Conservation (phyloP, 2,888 invertebrate genomes). For the Carabus problematicus region DNA sequence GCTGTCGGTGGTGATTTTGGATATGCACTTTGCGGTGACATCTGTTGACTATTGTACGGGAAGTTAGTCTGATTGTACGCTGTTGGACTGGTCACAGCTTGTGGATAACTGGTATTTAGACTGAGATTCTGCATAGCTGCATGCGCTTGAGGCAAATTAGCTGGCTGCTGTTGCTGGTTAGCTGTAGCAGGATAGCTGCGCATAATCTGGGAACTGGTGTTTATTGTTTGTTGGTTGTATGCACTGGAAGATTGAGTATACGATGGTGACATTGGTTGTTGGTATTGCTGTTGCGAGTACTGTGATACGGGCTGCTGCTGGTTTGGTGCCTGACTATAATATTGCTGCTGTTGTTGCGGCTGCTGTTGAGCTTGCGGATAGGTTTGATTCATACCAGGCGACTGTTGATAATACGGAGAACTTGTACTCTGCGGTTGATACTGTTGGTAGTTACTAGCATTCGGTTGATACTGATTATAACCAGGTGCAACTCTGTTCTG, state of each 20-base stretch:
- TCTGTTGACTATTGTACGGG: conserved; percentile 54
- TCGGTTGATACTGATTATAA: conserved; percentile 47
- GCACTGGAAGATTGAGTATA: conserved; percentile 37
- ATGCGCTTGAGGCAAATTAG: conserved; percentile 47
- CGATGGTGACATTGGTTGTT: conserved; percentile 47
- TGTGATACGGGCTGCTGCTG: conserved; percentile 32
- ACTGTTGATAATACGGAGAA: conserved; percentile 55
- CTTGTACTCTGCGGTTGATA: conserved; percentile 47
- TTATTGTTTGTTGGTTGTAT: conserved; percentile 51
- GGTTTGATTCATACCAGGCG: conserved; percentile 51
- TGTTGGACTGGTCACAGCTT: conserved; percentile 30
- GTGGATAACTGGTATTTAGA: conserved; percentile 32
- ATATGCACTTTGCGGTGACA: conserved; percentile 56
- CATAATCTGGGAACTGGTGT: conserved; percentile 45
- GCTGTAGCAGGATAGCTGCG: conserved; percentile 48
- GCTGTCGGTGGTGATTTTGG: conserved; percentile 64
- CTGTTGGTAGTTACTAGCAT: conserved; percentile 45
- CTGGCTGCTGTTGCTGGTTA: conserved; percentile 39
- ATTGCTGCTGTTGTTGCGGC: conserved; percentile 48
- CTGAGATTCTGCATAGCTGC: conserved; percentile 35
- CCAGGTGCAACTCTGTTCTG: conserved; percentile 60
- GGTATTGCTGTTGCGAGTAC: conserved; percentile 43
- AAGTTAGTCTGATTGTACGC: conserved; percentile 42
- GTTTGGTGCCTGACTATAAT: no score
- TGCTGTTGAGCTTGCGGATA: conserved; percentile 48